Base-by-base conservation (phyloP, 2,113 vertebrate genomes). In the Microcebus ravelobensis region DNA sequence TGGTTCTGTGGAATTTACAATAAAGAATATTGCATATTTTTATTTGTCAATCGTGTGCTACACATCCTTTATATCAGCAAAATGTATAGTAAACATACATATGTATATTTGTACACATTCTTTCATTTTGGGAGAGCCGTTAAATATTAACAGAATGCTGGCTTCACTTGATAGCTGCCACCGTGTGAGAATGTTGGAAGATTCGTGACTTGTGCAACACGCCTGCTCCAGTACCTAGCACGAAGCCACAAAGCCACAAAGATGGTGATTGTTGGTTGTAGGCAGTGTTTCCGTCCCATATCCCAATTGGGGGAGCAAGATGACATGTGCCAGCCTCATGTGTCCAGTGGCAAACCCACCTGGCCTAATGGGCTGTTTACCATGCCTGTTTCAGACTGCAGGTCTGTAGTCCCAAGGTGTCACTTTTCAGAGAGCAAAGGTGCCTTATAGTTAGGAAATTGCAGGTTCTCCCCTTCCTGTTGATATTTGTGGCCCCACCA, bases 171-270 rank as follows among this genome's bases (percentile, higher is more conserved):
- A 59, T 18, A 45, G 39, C 55, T 45, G 11, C 50, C 14, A 4
- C 4, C 25, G 9, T 1, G 7, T 1, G 14, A 42, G 14, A 8
- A 7, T 8, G 29, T 15, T 13, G 18, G 50, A 36, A 23, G 61
- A 31, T 10, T 52, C 11, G 0, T 8, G 34, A 45, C 12, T 0
- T n/a, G 9, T 10, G 9, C 6, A 15, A 6, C 0, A 0, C 6
- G 20, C 71, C 45, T 71, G 67, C n/a, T 13, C 31, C 13, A 0
- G 23, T 12, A 29, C 39, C 48, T 42, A 8, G 10, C 7, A 17
- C 2, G 21, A 7, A 11, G 2, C 25, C 0, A 0, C 31, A 0
- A 0, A 52, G 8, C 23, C 2, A 0, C 21, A 0, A 2, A 25
- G 61, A 20, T 21, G 8, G 55, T 6, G 0, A 1, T 25, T 11